Evolutionary conservation across 2,113 vertebrate species (phyloP).

Genomic region (Silurus meridionalis): DNA sequence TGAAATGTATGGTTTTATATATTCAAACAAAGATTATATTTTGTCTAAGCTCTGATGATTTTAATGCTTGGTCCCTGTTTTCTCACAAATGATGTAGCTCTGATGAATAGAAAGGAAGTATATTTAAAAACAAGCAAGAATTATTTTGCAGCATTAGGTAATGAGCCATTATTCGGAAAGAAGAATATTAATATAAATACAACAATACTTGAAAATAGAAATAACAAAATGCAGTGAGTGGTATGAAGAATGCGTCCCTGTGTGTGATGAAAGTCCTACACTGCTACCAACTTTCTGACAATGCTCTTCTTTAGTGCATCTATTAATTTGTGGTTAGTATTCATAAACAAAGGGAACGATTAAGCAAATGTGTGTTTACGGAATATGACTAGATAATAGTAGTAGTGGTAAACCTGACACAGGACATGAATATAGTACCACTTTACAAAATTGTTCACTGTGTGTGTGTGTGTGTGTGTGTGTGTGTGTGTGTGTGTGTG

Average conservation of each 20-base stretch:
- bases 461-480: background rate
- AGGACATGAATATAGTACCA: background rate
- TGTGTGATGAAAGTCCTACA: background rate
- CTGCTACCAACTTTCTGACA: background rate
- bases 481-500: background rate
- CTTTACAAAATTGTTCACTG: background rate
- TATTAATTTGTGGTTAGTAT: background rate
- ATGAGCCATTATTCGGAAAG: background rate
- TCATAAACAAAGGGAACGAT: background rate
- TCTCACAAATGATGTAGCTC: background rate
- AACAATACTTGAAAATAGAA: background rate
- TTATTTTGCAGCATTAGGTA: background rate
- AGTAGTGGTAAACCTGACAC: background rate
- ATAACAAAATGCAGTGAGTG: background rate
- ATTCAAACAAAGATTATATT: background rate
- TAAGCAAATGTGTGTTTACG: background rate
- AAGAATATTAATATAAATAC: background rate
- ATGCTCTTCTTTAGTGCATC: background rate
- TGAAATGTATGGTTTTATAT: background rate
- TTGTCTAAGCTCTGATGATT: background rate
- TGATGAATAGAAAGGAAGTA: background rate
- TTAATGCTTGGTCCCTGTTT: background rate
- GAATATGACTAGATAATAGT: background rate
- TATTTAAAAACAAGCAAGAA: background rate
- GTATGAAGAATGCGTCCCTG: background rate